phyloP scores from a whole-genome alignment of 2,888 invertebrate species.

The Zeuzera pyrina region DNA sequence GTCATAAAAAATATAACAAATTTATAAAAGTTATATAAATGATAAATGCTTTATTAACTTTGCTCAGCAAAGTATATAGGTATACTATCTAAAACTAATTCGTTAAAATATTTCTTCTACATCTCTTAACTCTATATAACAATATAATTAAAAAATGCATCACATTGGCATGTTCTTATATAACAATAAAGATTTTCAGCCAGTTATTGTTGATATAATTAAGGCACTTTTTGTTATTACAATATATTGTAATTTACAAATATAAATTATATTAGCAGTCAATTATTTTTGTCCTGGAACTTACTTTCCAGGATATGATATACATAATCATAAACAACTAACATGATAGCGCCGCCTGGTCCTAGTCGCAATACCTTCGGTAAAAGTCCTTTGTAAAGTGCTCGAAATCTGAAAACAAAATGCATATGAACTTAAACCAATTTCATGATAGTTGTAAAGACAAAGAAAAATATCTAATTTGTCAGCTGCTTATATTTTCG shows the following conservation, averaged over 20 bases:
- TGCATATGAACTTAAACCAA: too few species aligned
- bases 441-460: too few species aligned
- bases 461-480: too few species aligned
- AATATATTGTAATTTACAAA: background rate
- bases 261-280: conserved; percentile 1
- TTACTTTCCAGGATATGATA: conserved; percentile 79
- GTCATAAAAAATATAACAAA: too few species aligned
- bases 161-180: background rate
- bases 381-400: conserved; percentile 92
- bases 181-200: too few species aligned
- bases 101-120: too few species aligned
- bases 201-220: background rate
- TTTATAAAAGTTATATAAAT: too few species aligned
- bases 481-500: too few species aligned
- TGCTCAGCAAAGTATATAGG: too few species aligned
- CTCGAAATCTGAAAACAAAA: conserved; percentile 78
- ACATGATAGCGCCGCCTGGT: conserved; percentile 96
- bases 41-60: too few species aligned
- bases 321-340: conserved; percentile 91
- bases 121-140: too few species aligned
- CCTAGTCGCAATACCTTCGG: conserved; percentile 94
- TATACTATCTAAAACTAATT: too few species aligned
- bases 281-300: conserved; percentile 24
- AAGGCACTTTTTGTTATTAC: background rate
- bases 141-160: background rate